Base-by-base conservation (phyloP, 2,888 invertebrate genomes). In the Cheilosia vulpina region DNA sequence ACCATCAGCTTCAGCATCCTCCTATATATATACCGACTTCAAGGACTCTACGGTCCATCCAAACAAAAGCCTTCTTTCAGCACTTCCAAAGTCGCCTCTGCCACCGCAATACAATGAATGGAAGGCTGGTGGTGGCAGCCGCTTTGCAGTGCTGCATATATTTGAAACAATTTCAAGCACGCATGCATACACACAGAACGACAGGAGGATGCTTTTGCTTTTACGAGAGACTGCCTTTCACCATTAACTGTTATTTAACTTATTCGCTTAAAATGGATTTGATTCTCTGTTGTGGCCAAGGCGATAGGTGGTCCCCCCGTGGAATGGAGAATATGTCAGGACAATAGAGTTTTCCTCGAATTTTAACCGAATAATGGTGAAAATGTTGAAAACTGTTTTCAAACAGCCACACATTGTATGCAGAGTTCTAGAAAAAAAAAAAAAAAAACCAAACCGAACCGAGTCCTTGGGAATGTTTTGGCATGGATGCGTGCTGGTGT, bases 221-320 rank as follows among this genome's bases (percentile, higher is more conserved):
- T 52, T 69, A 34, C 68, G 58, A 66, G 41, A 53, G 62, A 75
- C 63, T 71, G 79, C 69, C 79, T 71, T 75, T 53, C 69, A 60
- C 53, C 75, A 84, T 79, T 84, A 79, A 84, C 84, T 75, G 65
- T 75, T 79, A 79, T 65, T 79, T 71, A 84, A 80, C 75, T 79
- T 75, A 80, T 75, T 80, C 71, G 65, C 34, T 65, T 80, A 71
- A 75, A 80, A 71, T 75, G 53, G 41, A 78, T 63, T 78, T 57
- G 62, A 68, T 63, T 78, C n/a, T 52, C 21, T 60, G 78, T 17
- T 60, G 58, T 34, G 76, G 57, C 7, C 57, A 47, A 38, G 34
- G 57, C n/a, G 50, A 58, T 66, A 52, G 66, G 41, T 66, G 58
- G 60, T 52, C n/a, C 24, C 13, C 13, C 38, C 38, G 4, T 19